phyloP scores from a whole-genome alignment of 1,140 invertebrate genomes.

The Danaus plexippus region DNA sequence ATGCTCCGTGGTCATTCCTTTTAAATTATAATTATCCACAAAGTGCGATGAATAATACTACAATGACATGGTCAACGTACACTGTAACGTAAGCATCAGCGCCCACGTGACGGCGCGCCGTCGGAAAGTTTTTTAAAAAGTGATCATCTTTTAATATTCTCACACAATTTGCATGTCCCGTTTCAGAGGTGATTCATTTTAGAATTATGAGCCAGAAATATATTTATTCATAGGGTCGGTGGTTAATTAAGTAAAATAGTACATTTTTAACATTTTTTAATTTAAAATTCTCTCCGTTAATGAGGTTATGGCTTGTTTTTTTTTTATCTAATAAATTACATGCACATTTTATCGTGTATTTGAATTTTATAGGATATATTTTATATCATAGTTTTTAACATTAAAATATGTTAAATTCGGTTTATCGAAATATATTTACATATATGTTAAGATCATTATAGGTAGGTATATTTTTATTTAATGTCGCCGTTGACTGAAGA shows the following conservation, averaged over 20 bases:
- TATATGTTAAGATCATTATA: too few relatives aligned
- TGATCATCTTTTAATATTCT: slow-evolving; percentile 64
- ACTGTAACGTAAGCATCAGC: slow-evolving; percentile 32
- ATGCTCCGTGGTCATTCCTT: neutral
- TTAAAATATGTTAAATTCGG: too few relatives aligned
- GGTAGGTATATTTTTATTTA: too few relatives aligned
- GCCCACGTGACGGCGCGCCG: slow-evolving; percentile 21
- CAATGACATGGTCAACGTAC: slow-evolving; percentile 7
- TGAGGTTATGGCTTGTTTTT: slow-evolving; percentile 5
- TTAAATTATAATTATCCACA: slow-evolving; percentile 26
- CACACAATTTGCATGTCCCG: slow-evolving; percentile 65
- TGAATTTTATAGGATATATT: too few relatives aligned
- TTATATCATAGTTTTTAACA: too few relatives aligned
- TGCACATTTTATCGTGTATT: too few relatives aligned
- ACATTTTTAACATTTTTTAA: slow-evolving; percentile 21
- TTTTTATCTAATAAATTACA: too few relatives aligned
- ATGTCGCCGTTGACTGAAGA: too few relatives aligned
- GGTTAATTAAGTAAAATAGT: slow-evolving; percentile 49
- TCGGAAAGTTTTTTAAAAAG: slow-evolving; percentile 50
- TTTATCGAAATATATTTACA: too few relatives aligned
- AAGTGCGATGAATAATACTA: slow-evolving; percentile 29
- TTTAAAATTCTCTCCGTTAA: slow-evolving; percentile 22
- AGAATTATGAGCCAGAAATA: slow-evolving; percentile 56
- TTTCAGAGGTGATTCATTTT: slow-evolving; percentile 59
- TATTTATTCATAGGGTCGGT: slow-evolving; percentile 46